Base-by-base conservation (phyloP, 1,140 invertebrate genomes). In the Lucilia cuprina region DNA sequence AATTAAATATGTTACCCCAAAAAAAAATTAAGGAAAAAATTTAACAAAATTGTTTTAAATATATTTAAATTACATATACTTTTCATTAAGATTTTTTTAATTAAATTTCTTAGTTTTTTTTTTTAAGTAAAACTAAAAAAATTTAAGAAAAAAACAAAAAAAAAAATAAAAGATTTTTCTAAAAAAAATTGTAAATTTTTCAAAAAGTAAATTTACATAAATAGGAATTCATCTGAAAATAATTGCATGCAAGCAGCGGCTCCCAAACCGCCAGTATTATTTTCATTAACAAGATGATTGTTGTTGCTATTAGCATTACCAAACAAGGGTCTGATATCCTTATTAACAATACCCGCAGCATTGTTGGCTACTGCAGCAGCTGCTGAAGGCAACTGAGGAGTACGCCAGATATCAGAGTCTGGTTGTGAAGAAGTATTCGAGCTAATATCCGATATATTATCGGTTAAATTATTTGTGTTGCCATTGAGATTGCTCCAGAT, bases 161-260 rank as follows among this genome's bases (percentile, higher is more conserved):
- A 19, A 47, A 41, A 77, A 35, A 77, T 35, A 41, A 35, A 41
- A 41, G 30, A 41, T 47, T 47, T 77, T 35, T 77, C 41, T 77
- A 41, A 65, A 65, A 60, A 65, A 83, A 65, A 21, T 65, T 8
- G 35, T 17, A 70, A 70, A 65, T 84, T 77, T 78, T 77, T 84
- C 30, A 78, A 84, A 47, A 84, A 60, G n/a, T 84, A 77, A 93
- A 88, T 93, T 93, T 84, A 93, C 89, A 89, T 93, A 93, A 88
- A 92, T 91, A 84, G 92, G 89, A 93, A 93, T 86, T 93, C 92
- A 87, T 93, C 93, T 75, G 93, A 93, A 87, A 94, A 93, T 82
- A 94, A 91, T 87, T 93, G 93, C 87, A 93, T 91, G 85, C 92
- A 92, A 9, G 93, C 88, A 77, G 91, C 85, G 91, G 91, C 25